Conservation (phyloP, 1,140 invertebrate species). For the Bombus waltoni region DNA sequence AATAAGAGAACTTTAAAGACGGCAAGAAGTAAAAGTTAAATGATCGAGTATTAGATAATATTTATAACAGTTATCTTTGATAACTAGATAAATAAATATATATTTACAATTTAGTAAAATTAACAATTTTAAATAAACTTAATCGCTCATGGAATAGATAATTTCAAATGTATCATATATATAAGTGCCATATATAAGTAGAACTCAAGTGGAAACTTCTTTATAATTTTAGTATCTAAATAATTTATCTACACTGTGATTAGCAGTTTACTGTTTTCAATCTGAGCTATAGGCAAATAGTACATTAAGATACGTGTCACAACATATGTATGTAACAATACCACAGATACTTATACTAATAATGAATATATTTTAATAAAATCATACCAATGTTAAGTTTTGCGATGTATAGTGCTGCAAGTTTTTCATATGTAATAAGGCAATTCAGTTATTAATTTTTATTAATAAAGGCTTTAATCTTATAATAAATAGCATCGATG, state of each 20-base stretch:
- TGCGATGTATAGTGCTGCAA: constrained; percentile 34
- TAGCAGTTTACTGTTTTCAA: constrained; percentile 50
- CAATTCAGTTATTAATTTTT: constrained; percentile 69
- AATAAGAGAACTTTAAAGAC: constrained; percentile 33
- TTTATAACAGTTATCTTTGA: constrained; percentile 20
- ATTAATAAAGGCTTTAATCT: constrained; percentile 73
- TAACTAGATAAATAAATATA: constrained; percentile 6
- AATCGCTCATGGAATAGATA: constrained; percentile 31
- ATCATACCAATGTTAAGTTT: constrained; percentile 57
- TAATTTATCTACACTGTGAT: constrained; percentile 74
- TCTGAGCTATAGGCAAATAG: constrained; percentile 35
- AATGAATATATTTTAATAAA: constrained; percentile 59
- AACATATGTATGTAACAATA: constrained; percentile 41
- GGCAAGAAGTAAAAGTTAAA: constrained; percentile 19
- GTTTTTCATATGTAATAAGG: constrained; percentile 60
- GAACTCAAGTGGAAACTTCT: constrained; percentile 60
- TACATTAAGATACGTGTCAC: constrained; percentile 31
- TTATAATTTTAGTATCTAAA: constrained; percentile 70
- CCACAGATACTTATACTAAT: constrained; percentile 40
- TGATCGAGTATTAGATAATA: constrained; percentile 50
- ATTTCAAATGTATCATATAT: constrained; percentile 35
- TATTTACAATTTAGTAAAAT: constrained; percentile 36
- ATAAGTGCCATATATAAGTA: constrained; percentile 67
- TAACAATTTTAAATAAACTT: not conserved
- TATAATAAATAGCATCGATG: not conserved